These are phyloP conservation scores for Falcaria lacertinaria DNA, from an alignment of 2,888 invertebrate species.

Conservation along the genomic window DNA sequence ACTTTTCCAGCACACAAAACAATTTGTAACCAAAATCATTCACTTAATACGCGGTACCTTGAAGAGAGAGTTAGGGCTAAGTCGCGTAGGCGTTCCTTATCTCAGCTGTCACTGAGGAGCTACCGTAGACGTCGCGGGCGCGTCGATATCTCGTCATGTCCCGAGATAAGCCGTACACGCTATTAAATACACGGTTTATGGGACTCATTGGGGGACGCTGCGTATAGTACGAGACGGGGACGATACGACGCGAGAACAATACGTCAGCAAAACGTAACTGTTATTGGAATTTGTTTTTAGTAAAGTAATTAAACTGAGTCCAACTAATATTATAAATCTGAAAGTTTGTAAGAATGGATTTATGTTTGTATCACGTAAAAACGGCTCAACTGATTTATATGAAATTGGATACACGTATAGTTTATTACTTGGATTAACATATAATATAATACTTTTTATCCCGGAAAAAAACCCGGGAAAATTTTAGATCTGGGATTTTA, in stretches of 20 bases:
- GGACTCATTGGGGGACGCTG: slow-evolving; percentile 9
- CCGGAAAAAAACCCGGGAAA: no score
- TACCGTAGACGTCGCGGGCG: slow-evolving; percentile 29
- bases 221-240: slow-evolving; percentile 8
- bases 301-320: no score
- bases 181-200: slow-evolving; percentile 49
- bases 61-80: slow-evolving; percentile 13
- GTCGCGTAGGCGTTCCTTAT: slow-evolving; percentile 47
- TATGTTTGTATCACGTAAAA: no score
- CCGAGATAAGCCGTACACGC: slow-evolving; percentile 44
- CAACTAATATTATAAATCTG: no score
- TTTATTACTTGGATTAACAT: no score
- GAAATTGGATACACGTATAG: no score
- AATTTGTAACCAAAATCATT: not conserved
- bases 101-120: slow-evolving; percentile 47
- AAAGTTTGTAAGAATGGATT: no score
- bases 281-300: no score
- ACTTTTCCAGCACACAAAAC: not conserved
- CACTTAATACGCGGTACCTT: slow-evolving; percentile 1
- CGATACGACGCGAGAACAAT: slow-evolving; percentile 7
- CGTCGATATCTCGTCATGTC: slow-evolving; percentile 49
- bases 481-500: no score
- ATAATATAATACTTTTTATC: no score
- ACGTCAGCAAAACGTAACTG: slow-evolving; percentile 4
- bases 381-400: no score